Evolutionary conservation across 2,888 invertebrate species (phyloP).

Genomic region (Cepaea hortensis): DNA sequence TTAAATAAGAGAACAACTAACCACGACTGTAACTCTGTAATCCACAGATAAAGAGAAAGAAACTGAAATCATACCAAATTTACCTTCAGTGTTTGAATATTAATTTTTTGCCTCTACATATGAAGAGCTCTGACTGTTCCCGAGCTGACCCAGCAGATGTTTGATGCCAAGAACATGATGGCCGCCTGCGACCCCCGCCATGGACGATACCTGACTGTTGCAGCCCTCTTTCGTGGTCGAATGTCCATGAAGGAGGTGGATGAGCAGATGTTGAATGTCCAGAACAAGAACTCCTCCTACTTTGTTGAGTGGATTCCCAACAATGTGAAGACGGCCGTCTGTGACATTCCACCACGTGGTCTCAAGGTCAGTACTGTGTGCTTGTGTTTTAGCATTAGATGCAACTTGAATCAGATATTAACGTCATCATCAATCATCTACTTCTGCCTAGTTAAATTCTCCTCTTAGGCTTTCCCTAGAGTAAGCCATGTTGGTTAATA

Average conservation of each 20-base stretch:
- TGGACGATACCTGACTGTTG: background rate
- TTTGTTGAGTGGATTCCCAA: slow-evolving; percentile 2
- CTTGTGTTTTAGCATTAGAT: too few species aligned
- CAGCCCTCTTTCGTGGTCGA: slow-evolving; percentile 77
- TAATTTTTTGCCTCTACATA: slow-evolving; percentile 46
- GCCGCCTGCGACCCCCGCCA: background rate
- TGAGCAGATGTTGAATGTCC: slow-evolving; percentile 6
- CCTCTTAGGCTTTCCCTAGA: too few species aligned
- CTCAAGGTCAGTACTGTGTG: background rate
- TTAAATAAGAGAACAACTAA: too few species aligned
- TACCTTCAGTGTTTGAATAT: too few species aligned
- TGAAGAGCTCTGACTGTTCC: slow-evolving; percentile 74
- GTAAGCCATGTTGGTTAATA: too few species aligned
- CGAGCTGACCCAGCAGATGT: slow-evolving; percentile 77
- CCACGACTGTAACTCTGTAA: too few species aligned
- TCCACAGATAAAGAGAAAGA: too few species aligned
- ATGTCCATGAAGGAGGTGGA: slow-evolving; percentile 77
- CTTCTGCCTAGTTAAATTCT: too few species aligned
- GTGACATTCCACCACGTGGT: background rate
- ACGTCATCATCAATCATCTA: too few species aligned
- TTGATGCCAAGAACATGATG: slow-evolving; percentile 9
- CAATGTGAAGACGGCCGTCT: background rate
- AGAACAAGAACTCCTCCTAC: slow-evolving; percentile 16
- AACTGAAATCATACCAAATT: too few species aligned
- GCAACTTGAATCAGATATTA: too few species aligned